Evolutionary conservation across 2,113 vertebrate species (phyloP).

Genomic region (Gavialis gangeticus): DNA sequence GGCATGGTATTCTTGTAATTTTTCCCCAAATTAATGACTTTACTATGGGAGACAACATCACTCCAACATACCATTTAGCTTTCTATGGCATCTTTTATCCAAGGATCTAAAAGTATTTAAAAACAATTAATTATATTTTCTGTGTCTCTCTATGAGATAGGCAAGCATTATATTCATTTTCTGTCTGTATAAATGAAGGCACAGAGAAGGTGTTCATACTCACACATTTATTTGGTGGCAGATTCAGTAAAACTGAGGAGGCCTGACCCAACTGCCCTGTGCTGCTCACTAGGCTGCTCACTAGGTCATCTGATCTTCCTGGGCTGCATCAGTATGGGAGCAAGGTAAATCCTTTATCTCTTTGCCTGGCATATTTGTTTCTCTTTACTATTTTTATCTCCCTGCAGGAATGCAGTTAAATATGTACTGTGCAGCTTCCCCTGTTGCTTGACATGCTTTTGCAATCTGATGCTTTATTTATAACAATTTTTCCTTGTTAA

Average conservation of each 20-base stretch:
- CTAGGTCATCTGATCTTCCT: rapidly evolving
- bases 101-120: not conserved
- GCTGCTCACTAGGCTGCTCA: rapidly evolving
- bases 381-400: not conserved
- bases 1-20: rapidly evolving
- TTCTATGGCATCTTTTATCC: not conserved
- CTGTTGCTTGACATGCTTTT: not conserved
- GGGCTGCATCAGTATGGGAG: not conserved
- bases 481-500: constrained; percentile 23
- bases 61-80: too few relatives aligned
- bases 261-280: rapidly evolving
- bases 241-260: rapidly evolving
- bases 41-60: not conserved
- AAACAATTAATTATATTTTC: not conserved
- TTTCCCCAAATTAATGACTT: not conserved
- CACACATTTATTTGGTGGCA: rapidly evolving
- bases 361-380: not conserved
- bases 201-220: rapidly evolving
- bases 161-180: not conserved
- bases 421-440: not conserved
- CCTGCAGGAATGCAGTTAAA: not conserved
- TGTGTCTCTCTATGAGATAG: not conserved
- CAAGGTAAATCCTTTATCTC: not conserved
- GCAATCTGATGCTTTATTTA: constrained; percentile 19
- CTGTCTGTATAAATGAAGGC: rapidly evolving